These are phyloP conservation scores for Tiaroga cobitis DNA, from an alignment of 2,797 vertebrate genomes.

Conservation along the genomic window DNA sequence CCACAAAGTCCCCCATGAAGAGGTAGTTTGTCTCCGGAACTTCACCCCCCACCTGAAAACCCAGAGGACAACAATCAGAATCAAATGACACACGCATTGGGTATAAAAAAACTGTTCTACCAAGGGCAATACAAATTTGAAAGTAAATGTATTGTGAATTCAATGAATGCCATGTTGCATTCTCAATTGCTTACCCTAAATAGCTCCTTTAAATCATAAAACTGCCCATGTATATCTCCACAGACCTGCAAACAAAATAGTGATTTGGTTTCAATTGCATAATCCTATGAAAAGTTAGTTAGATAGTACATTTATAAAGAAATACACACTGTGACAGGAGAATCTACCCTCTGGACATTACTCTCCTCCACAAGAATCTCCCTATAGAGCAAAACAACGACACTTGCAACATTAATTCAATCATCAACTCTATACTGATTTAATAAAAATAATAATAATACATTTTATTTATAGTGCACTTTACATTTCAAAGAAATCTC, in stretches of 20 bases:
- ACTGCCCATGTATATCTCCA: slow-evolving; percentile 94
- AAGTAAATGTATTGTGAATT: not conserved
- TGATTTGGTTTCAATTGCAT: not conserved
- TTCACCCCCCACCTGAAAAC: slow-evolving; percentile 88
- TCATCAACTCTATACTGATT: not conserved
- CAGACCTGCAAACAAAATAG: slow-evolving; percentile 80
- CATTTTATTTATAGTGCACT: no score
- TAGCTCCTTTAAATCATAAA: slow-evolving; percentile 94
- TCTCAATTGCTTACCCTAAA: slow-evolving; percentile 84
- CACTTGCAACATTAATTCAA: not conserved
- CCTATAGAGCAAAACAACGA: slow-evolving; percentile 69
- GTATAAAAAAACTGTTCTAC: not conserved
- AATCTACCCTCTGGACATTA: slow-evolving; percentile 94
- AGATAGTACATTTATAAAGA: not conserved
- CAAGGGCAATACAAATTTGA: not conserved
- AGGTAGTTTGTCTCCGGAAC: slow-evolving; percentile 97
- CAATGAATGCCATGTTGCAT: not conserved
- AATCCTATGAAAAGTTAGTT: not conserved
- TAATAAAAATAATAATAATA: no score
- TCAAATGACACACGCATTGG: not conserved
- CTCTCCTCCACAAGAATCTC: slow-evolving; percentile 96
- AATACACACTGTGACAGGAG: slow-evolving; percentile 89
- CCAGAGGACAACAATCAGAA: slow-evolving; percentile 69
- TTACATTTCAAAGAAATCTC: no score
- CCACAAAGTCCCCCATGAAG: slow-evolving; percentile 97